Base-by-base conservation (phyloP, 2,797 vertebrate genomes). In the Sebastiscus tertius region DNA sequence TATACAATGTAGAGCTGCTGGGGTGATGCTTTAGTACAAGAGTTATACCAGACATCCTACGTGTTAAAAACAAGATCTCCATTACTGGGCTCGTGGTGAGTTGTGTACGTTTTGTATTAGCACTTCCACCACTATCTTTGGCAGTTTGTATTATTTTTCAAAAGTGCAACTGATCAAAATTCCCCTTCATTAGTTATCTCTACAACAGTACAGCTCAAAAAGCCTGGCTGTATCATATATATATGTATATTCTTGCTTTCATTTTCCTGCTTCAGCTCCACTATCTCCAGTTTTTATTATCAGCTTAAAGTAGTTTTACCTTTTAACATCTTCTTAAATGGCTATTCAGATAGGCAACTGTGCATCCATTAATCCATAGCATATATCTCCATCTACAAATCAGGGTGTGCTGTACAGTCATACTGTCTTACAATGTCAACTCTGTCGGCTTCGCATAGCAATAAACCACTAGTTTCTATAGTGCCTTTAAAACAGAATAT, bases 101-200 rank as follows among this genome's bases (percentile, higher is more conserved):
- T 49, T 61, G 60, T 87, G 70, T 39, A 49, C 22, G 80, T 72
- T 80, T 77, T 68, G 64, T 62, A 39, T 82, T 34, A 72, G 65
- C 70, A 80, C 71, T 80, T 88, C 60, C 70, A 84, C 62, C 76
- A 59, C 67, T 66, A 68, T 95, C 94, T 96, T 95, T 95, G 95
- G 94, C 92, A 91, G 89, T 89, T 92, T 82, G 63, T 71, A 72
- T 82, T 80, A 67, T 66, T 61, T 75, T 79, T 83, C 27, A 83
- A 89, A 93, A 91, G 89, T 89, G 84, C 89, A 87, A 72, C 75
- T 75, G 59, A 70, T 75, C 80, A 69, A 74, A 62, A 26, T 60
- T 49, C 60, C 33, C 66, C 80, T 82, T 79, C 80, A 80, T 86
- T 6, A 13, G 52, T 64, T 63, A 8, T 79, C 27, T 26, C 77